Base-by-base conservation (phyloP, 1,140 invertebrate genomes). In the Ephestia elutella region DNA sequence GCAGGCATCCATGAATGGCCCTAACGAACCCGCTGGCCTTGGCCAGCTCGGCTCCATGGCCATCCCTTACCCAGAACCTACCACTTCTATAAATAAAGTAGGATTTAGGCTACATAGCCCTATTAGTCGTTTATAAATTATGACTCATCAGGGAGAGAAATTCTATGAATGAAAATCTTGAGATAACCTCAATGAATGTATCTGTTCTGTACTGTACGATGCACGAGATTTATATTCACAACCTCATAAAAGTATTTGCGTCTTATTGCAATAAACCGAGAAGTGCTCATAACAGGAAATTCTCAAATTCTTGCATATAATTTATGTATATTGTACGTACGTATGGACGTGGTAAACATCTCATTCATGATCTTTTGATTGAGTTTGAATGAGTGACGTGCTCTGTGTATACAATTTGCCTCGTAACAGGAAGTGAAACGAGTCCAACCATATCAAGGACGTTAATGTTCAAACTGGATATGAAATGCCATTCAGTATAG, bases 1-100 rank as follows among this genome's bases (percentile, higher is more conserved):
- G 67, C 74, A 77, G 77, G 71, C 71, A 82, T 80, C 74, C 82
- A 83, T 85, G 85, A 87, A 87, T 87, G 82, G 82, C 70, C 75
- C 73, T 85, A 87, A 87, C 79, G 82, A 87, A 87, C 85, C 64
- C 61, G 82, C 77, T 82, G 83, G 67, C 85, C 85, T 87, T 87
- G 85, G 13, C 73, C 63, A 61, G 65, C 70, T 62, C 80, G 70
- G 64, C 65, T 68, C 77, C 21, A 51, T 66, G 68, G 61, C 70
- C 71, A 66, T 73, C 56, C 58, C 32, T 13, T 38, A 55, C 58
- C 57, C 57, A 35, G 32, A 35, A 4, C 8, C 32, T 5, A 35
- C 13, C 32, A 35, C 32, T 11, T 11, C 9, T 35, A 35, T 35
- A 25, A 25, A 25, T 25, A 25, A 25, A 25, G 7, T 25, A 25